Base-by-base conservation (phyloP, 2,113 vertebrate species). In the Hippocampus guttulatus region DNA sequence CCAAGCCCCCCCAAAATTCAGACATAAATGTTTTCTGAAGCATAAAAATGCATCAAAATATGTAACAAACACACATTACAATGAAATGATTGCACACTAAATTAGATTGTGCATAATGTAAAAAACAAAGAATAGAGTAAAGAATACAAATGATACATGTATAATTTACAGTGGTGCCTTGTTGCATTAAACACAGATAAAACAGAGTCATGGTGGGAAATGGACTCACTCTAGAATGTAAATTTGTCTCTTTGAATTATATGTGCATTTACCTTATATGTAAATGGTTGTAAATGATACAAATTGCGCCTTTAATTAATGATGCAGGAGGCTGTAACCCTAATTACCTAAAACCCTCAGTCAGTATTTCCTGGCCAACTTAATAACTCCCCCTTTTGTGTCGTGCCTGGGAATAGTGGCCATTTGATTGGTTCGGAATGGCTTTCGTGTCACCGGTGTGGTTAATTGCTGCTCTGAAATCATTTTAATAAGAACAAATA, bases 401-500 rank as follows among this genome's bases (percentile, higher is more conserved):
- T 79, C 65, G 76, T 83, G 76, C 70, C 64, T 2, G 2, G 18
- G 74, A 78, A 83, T 75, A 63, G 70, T 52, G 51, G 77, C 64
- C 67, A 51, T 79, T 79, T 83, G 65, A 86, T 84, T 77, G 64
- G 84, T 66, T 62, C 47, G 68, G 47, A 74, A 64, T 63, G 21
- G 77, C 45, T 51, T 80, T 71, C 69, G 23, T 80, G 79, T 85
- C 33, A 15, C 71, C 49, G 71, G 70, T 76, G 41, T 83, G 73
- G 72, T 86, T 86, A 88, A 89, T 85, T 85, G 76, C 75, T 55
- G 58, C 68, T 85, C 62, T 70, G 75, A 78, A 88, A 83, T 84
- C 47, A 73, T 83, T 78, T 77, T 78, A 85, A 88, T 85, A 83
- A 78, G 71, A 83, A 84, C 60, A 85, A 79, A 81, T 76, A 66